Base-by-base conservation (phyloP, 1,140 invertebrate genomes). In the Hesperophylax magnus region DNA sequence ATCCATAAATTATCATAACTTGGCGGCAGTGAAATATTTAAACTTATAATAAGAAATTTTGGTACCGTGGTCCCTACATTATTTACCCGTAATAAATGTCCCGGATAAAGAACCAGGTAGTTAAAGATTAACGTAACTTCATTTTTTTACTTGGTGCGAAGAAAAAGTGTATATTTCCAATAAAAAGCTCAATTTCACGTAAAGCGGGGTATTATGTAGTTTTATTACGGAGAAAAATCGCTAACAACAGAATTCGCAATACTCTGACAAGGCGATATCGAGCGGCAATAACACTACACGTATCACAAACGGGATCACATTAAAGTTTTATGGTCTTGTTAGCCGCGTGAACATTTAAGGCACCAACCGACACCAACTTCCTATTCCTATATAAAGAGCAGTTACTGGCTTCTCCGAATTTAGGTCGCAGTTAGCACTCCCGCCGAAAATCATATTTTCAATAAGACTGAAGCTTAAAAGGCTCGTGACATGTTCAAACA, bases 221-320 rank as follows among this genome's bases (percentile, higher is more conserved):
- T 54, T 72, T 72, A 72, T 54, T 72, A 18, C 22, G 11, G 69
- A 72, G 47, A 72, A 72, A 72, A 72, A 52, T 72, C 52, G 69
- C 54, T 72, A 47, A 54, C 47, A 72, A 54, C 69, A 72, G 22
- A 72, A 54, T 53, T 54, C 69, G 18, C 69, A 22, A 53, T 72
- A 15, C 69, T 22, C 18, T 31, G 69, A 72, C 69, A 54, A 15
- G 20, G 69, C 52, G 53, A 27, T 22, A 54, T 53, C 69, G 39
- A 72, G 27, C 18, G 20, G 69, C 47, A 53, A 54, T 72, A 53
- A 72, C 52, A 67, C 22, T 34, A 39, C 63, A 67, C 63, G 63
- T 67, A 67, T 67, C 47, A 14, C 18, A 72, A 72, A 72, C 69
- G 47, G 31, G 18, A 53, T 53, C 69, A 17, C 47, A 72, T 72